These are phyloP conservation scores for Drosophila subquinaria DNA, from an alignment of 2,888 invertebrate genomes.

Conservation along the genomic window DNA sequence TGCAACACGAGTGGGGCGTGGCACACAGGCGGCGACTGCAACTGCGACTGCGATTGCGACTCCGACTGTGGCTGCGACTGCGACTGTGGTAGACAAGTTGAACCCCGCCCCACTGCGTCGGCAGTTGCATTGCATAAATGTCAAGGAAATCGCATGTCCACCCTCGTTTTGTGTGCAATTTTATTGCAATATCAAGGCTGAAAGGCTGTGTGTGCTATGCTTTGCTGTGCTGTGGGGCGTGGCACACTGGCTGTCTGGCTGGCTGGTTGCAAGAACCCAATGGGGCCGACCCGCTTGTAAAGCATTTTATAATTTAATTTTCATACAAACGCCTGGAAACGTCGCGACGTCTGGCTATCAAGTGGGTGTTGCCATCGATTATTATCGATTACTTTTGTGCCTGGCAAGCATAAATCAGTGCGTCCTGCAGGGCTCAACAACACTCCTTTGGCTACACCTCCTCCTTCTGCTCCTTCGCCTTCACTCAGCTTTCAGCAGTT, in stretches of 20 bases:
- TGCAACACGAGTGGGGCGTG: slow-evolving; percentile 76
- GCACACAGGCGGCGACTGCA: slow-evolving; percentile 27
- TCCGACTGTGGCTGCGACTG: slow-evolving; percentile 25
- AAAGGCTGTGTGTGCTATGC: slow-evolving; percentile 13
- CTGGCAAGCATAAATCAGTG: slow-evolving; percentile 71
- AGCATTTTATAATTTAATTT: slow-evolving; percentile 85
- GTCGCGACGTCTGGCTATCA: slow-evolving; percentile 52
- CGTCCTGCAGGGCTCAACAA: slow-evolving; percentile 28
- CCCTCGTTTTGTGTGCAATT: slow-evolving; percentile 76
- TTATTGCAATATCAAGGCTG: slow-evolving; percentile 60
- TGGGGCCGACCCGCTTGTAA: slow-evolving; percentile 78
- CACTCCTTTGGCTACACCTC: neutral
- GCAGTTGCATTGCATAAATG: slow-evolving; percentile 78
- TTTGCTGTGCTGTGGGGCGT: slow-evolving; percentile 24
- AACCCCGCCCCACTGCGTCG: slow-evolving; percentile 69
- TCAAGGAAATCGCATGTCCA: slow-evolving; percentile 82
- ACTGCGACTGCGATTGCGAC: slow-evolving; percentile 22
- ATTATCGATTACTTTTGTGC: slow-evolving; percentile 76
- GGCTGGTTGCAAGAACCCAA: slow-evolving; percentile 28
- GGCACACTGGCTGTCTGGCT: slow-evolving; percentile 20
- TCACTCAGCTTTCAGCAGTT: slow-evolving; percentile 76
- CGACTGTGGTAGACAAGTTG: slow-evolving; percentile 43
- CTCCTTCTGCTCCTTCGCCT: slow-evolving; percentile 18
- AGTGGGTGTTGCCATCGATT: slow-evolving; percentile 81
- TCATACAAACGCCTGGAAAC: slow-evolving; percentile 70